Evolutionary conservation across 2,113 vertebrate species (phyloP), one percentile per base, ranked within the genome.

Genomic region (Pomatorhinus ruficollis): DNA sequence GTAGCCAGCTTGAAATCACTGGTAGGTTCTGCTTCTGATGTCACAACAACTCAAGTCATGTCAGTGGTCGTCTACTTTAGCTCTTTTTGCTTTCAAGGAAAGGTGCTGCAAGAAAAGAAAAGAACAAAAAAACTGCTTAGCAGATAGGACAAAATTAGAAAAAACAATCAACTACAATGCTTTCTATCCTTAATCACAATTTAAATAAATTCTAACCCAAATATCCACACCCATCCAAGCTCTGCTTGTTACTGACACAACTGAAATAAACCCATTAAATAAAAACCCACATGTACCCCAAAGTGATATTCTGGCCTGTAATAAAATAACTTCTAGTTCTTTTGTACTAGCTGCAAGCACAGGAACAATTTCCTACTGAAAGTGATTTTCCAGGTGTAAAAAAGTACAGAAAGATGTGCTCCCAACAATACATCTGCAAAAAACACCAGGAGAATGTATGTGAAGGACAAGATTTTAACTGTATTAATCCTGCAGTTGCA

Each of bases 41-140:
- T 37, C 83, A 72, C 20, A 64, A 86, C 21, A 47, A 65, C 25
- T 44, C 5, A 78, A 84, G 59, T 35, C 49, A 70, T 19, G 52
- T 93, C 53, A 33, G 45, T 96, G 97, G 95, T 98, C 98, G 83
- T 98, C 98, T 65, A 98, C 97, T 96, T 98, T 98, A 89, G 87
- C 97, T 65, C 97, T 98, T 95, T 98, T 98, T 86, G 98, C 97
- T 95, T 98, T 98, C 86, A 98, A 97, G 23, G 98, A 98, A 95
- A 98, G 98, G 91, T 98, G 98, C 98, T 98, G 93, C 39, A 97
- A 97, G 56, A 91, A 78, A 91, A 74, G 60, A 50, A 64, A 59
- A 20, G 2, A 45, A 42, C 78, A 80, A 21, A 52, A 56, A 39
- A 85, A 39, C 6, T 65, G 37, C 27, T 93, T 72, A 95, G 54